Percentiles rank a stretch among this genome's conserved stretches.
Evolutionary conservation across 1,140 invertebrate species (phyloP).

Genomic region (Maniola jurtina): DNA sequence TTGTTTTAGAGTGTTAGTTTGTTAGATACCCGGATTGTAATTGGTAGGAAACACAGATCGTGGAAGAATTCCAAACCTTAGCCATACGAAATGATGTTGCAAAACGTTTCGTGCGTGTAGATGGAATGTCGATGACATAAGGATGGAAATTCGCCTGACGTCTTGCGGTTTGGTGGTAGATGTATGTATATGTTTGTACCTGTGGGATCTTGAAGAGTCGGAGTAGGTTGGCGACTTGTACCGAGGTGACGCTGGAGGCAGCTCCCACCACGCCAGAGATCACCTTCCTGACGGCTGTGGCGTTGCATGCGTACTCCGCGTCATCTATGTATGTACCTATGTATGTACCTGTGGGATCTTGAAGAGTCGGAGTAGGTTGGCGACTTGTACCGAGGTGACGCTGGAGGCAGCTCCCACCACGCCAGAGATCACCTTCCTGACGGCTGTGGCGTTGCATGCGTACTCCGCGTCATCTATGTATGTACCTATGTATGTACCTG

Average conservation of each 20-base stretch:
- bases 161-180: no score
- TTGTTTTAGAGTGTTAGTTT: no score
- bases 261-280: slow-evolving; percentile 98
- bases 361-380: slow-evolving; percentile 95
- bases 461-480: slow-evolving; percentile 93
- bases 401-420: slow-evolving; percentile 97
- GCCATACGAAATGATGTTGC: no score
- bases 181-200: no score
- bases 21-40: no score
- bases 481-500: slow-evolving; percentile 89
- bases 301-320: slow-evolving; percentile 92
- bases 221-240: slow-evolving; percentile 96
- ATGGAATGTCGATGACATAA: no score
- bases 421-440: slow-evolving; percentile 94
- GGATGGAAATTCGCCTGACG: no score
- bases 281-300: slow-evolving; percentile 90
- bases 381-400: slow-evolving; percentile 97
- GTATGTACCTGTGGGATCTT: slow-evolving; percentile 93
- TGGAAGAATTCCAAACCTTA: no score
- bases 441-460: slow-evolving; percentile 91
- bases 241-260: slow-evolving; percentile 96
- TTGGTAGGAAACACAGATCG: no score
- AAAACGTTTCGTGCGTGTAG: no score
- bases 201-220: slow-evolving; percentile 97
- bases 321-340: no score